phyloP scores from a whole-genome alignment of 2,888 invertebrate species.

The Erebia ligea region DNA sequence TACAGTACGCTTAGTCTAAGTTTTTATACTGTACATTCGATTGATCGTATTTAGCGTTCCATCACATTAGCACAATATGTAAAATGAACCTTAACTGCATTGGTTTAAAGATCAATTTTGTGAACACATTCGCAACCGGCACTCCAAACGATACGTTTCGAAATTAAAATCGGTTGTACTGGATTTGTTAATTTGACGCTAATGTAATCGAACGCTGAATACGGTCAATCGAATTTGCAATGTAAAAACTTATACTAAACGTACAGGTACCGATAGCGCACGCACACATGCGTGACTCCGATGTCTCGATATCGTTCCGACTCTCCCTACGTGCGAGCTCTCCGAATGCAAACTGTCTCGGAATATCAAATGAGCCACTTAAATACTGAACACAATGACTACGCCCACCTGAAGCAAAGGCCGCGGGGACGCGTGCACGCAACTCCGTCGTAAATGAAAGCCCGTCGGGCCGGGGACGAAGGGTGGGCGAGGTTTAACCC shows the following conservation, averaged over 20 bases:
- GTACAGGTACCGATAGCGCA: constrained; percentile 38
- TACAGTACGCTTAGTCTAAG: constrained; percentile 18
- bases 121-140: no score
- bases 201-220: no score
- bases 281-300: constrained; percentile 53
- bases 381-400: constrained; percentile 79
- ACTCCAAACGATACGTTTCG: no score
- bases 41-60: no score
- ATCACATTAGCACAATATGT: no score
- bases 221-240: no score
- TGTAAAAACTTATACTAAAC: neutral
- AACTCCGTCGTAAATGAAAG: constrained; percentile 77
- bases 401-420: constrained; percentile 80
- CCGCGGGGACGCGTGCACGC: constrained; percentile 78
- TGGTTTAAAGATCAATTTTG: no score
- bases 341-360: constrained; percentile 80
- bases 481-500: constrained; percentile 73
- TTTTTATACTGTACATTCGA: no score
- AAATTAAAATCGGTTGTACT: no score
- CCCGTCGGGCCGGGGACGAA: constrained; percentile 67
- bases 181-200: no score
- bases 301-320: constrained; percentile 63
- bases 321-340: constrained; percentile 70
- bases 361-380: constrained; percentile 83
- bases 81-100: no score